phyloP scores from a whole-genome alignment of 1,140 invertebrate genomes.

The Drosophila nikananu region DNA sequence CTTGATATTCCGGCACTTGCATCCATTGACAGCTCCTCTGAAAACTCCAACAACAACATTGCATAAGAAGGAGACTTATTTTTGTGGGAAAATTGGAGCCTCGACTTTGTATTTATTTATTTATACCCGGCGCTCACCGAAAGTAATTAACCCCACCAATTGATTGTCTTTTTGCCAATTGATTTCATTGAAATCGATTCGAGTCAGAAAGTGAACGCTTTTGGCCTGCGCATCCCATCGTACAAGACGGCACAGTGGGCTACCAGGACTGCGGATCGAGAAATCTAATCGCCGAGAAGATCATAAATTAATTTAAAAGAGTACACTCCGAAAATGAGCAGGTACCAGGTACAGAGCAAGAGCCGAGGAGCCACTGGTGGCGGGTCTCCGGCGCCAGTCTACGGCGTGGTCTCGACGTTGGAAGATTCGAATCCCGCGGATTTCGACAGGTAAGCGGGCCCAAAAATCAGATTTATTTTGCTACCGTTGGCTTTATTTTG shows the following conservation, averaged over 20 bases:
- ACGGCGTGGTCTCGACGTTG: conserved; percentile 67
- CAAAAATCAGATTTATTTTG: background rate
- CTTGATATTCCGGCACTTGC: conserved; percentile 3
- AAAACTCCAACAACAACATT: conserved; percentile 27
- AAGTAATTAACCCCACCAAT: conserved; percentile 41
- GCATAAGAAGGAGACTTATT: conserved; percentile 33
- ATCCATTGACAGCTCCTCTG: background rate
- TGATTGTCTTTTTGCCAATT: conserved; percentile 49
- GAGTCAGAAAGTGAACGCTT: background rate
- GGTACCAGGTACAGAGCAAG: conserved; percentile 13
- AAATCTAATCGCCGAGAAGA: conserved; percentile 69
- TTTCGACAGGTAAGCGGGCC: conserved; percentile 51
- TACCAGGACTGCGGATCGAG: background rate
- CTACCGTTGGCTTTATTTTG: background rate
- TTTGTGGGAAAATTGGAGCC: conserved; percentile 14
- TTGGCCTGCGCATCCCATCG: conserved; percentile 30
- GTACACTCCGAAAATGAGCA: conserved; percentile 26
- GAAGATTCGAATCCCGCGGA: conserved; percentile 45
- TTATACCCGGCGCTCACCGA: background rate
- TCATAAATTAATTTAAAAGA: conserved; percentile 68
- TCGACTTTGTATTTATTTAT: conserved; percentile 25
- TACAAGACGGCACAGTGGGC: conserved; percentile 22
- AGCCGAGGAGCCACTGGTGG: conserved; percentile 16
- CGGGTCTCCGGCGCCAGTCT: conserved; percentile 52
- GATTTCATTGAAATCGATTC: conserved; percentile 37